Percentiles rank a stretch among this genome's conserved stretches.
Conservation (phyloP, 2,797 vertebrate genomes). For the Manis pentadactyla region DNA sequence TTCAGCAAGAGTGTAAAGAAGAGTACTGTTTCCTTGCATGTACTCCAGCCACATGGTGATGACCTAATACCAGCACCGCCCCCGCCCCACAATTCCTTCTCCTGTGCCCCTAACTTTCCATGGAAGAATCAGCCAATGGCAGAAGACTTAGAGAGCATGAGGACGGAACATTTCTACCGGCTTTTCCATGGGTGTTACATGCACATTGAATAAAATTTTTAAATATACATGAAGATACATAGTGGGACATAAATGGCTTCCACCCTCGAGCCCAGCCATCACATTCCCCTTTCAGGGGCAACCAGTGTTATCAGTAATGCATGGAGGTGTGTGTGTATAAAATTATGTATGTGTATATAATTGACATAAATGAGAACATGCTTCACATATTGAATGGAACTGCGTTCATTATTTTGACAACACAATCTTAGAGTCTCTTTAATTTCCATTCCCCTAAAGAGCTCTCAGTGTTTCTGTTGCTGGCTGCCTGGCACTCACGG, state of each 20-base stretch:
- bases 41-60: not conserved
- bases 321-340: accelerated
- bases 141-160: not conserved
- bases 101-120: not conserved
- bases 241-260: not conserved
- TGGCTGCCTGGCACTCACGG: accelerated
- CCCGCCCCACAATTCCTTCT: accelerated
- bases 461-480: not conserved
- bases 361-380: too few relatives aligned
- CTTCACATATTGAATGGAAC: not conserved
- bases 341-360: not conserved
- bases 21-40: not conserved
- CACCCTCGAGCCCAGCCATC: not conserved
- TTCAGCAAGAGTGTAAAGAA: not conserved
- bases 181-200: not conserved
- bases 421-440: not conserved
- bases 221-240: not conserved
- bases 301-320: not conserved
- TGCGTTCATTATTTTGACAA: not conserved
- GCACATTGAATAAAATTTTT: not conserved
- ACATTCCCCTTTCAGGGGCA: not conserved
- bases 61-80: not conserved
- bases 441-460: too few relatives aligned
- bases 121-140: not conserved
- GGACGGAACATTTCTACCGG: not conserved